Conservation (phyloP, 2,888 invertebrate genomes). For the Morinoia aosen region DNA sequence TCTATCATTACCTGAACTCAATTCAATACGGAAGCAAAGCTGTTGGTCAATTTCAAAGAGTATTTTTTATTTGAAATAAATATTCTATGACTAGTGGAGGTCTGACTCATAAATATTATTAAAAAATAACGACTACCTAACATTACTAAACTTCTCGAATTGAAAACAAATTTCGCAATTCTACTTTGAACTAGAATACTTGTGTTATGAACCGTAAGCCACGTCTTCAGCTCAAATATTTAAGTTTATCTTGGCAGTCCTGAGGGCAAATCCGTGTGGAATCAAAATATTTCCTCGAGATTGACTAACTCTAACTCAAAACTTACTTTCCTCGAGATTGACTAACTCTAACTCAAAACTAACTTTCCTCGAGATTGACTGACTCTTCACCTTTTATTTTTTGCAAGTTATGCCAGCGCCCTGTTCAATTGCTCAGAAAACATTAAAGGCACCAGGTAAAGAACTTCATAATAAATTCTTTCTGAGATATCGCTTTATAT, state of each 20-base stretch:
- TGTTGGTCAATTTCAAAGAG: too few relatives aligned
- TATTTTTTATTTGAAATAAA: too few relatives aligned
- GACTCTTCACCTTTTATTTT: background rate
- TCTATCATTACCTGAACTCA: background rate
- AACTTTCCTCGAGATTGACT: background rate
- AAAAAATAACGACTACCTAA: background rate
- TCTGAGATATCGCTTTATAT: too few relatives aligned
- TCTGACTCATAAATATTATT: background rate
- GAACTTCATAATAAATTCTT: too few relatives aligned
- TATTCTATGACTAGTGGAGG: too few relatives aligned
- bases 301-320: background rate
- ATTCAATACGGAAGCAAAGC: background rate
- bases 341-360: too few relatives aligned
- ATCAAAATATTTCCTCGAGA: background rate
- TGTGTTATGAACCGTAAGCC: background rate
- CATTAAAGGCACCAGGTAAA: too few relatives aligned
- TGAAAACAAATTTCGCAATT: background rate
- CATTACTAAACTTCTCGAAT: background rate
- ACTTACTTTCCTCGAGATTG: background rate
- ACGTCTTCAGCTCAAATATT: background rate
- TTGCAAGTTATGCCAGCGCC: too few relatives aligned
- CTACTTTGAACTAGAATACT: background rate
- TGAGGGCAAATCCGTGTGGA: background rate
- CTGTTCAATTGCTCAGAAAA: too few relatives aligned
- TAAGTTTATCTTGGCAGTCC: background rate